phyloP scores from a whole-genome alignment of 2,888 invertebrate genomes.

The Ischnura elegans region DNA sequence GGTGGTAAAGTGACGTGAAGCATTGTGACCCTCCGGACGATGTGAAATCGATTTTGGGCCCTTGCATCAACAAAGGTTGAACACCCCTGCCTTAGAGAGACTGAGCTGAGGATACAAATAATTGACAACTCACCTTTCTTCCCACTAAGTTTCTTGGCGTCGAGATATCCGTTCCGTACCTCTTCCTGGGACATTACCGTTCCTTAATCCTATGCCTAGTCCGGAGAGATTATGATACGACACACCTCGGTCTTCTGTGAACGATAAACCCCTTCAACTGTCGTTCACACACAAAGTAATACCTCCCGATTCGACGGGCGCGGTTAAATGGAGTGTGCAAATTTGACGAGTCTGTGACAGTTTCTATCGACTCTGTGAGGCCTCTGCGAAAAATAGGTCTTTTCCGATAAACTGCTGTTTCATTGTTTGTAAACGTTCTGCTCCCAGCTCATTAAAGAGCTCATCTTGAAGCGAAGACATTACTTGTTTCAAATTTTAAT shows the following conservation, averaged over 20 bases:
- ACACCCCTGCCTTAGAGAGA: too few species aligned
- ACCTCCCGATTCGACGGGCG: not conserved
- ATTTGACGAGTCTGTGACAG: not conserved
- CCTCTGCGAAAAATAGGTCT: not conserved
- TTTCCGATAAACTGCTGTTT: not conserved
- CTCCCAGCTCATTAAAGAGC: not conserved
- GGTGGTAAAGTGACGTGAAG: too few species aligned
- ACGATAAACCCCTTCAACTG: not conserved
- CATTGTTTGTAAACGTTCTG: not conserved
- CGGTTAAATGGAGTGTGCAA: not conserved
- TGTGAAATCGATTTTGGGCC: too few species aligned
- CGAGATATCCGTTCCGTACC: not conserved
- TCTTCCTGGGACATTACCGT: not conserved
- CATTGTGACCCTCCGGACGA: too few species aligned
- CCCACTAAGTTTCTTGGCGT: not conserved
- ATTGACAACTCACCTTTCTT: not conserved
- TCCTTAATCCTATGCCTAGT: not conserved
- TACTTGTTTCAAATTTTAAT: not conserved
- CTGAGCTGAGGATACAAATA: too few species aligned
- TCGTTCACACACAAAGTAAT: not conserved
- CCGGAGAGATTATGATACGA: not conserved
- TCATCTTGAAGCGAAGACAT: not conserved
- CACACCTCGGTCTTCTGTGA: not conserved
- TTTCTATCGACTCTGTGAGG: not conserved
- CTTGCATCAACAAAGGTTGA: too few species aligned